Evolutionary conservation across 2,113 vertebrate species (phyloP).

Genomic region (Eurypyga helias): DNA sequence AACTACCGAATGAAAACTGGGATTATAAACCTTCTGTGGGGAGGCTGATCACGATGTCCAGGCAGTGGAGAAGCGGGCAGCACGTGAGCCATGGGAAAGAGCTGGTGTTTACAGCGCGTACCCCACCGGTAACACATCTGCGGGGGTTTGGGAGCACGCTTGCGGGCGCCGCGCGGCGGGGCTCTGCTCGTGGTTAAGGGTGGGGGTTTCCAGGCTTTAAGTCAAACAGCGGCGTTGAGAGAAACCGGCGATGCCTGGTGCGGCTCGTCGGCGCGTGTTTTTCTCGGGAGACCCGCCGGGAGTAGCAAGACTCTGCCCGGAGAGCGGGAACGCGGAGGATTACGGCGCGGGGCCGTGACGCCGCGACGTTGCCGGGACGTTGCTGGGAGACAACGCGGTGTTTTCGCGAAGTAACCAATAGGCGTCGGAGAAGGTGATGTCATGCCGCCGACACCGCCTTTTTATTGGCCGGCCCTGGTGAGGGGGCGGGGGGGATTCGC

Average conservation of each 20-base stretch:
- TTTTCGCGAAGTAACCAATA: neutral
- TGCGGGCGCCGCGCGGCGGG: neutral
- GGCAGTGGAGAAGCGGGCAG: neutral
- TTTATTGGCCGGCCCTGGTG: neutral
- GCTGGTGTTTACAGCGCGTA: accelerated
- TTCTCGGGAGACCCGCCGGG: neutral
- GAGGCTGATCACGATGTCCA: accelerated
- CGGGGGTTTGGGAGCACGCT: neutral
- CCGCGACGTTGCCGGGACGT: neutral
- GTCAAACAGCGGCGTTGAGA: accelerated
- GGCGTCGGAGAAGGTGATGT: conserved; percentile 1
- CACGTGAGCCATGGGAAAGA: accelerated
- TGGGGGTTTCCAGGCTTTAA: neutral
- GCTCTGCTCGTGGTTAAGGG: accelerated
- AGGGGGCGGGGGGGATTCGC: neutral
- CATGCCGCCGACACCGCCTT: neutral
- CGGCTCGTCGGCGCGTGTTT: accelerated
- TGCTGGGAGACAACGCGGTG: neutral
- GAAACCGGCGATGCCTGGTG: too few relatives aligned
- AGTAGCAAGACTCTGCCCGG: neutral
- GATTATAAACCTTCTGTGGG: neutral
- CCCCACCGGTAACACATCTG: accelerated
- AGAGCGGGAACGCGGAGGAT: too few relatives aligned
- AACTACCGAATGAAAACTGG: neutral
- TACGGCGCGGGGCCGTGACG: neutral